Evolutionary conservation across 2,888 invertebrate species (phyloP).

Genomic region (Gerris lacustris): DNA sequence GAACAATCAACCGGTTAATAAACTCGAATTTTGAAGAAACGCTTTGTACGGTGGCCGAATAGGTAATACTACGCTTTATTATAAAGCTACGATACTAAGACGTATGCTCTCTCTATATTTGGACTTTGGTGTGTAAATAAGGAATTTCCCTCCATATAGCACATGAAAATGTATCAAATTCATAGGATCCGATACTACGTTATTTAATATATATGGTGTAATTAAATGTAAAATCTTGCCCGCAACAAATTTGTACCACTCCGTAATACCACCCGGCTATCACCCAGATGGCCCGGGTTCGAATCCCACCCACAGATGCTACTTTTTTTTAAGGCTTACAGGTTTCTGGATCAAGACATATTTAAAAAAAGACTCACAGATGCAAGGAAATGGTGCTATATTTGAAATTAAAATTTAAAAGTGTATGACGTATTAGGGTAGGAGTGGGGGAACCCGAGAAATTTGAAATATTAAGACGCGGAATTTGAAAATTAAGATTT

Average conservation of each 20-base stretch:
- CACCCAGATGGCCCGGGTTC: no score
- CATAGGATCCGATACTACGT: not conserved
- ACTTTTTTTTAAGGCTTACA: no score
- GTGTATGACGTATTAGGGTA: no score
- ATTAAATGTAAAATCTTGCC: no score
- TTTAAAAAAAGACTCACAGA: no score
- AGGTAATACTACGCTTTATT: constrained; percentile 17
- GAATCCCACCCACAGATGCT: no score
- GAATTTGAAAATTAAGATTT: no score
- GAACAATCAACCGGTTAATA: not conserved
- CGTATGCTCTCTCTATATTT: constrained; percentile 33
- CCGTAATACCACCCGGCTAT: constrained; percentile 34
- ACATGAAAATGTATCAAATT: constrained; percentile 12
- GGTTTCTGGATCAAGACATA: no score
- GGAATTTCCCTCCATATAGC: constrained; percentile 32
- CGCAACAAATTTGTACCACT: constrained; percentile 30
- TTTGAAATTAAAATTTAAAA: no score
- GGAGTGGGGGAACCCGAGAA: no score
- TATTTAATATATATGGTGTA: not conserved
- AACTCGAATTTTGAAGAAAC: not conserved
- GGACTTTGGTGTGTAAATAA: constrained; percentile 31
- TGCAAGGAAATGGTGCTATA: no score
- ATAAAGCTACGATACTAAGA: constrained; percentile 31
- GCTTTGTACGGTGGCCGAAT: constrained; percentile 1
- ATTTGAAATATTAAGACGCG: no score